A percentile compares a stretch with the other conserved stretches of the same genome.
Conservation (phyloP, 1,140 invertebrate species). For the Lepidurus arcticus region DNA sequence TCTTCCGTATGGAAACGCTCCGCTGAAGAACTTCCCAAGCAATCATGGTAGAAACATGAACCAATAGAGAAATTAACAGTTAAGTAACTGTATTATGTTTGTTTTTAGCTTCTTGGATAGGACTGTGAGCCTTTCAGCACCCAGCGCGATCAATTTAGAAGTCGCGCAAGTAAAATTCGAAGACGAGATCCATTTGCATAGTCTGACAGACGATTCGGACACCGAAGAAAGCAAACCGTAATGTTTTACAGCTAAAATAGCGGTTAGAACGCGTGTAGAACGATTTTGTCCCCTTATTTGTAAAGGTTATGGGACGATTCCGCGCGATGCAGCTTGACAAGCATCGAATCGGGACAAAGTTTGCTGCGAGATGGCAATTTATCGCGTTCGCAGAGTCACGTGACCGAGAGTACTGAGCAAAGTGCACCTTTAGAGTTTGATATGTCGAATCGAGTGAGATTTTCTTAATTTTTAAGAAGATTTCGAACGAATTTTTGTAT, state of each 20-base stretch:
- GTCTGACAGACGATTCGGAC: conserved; percentile 31
- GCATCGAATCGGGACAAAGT: conserved; percentile 27
- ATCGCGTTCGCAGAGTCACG: conserved; percentile 70
- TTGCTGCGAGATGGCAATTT: conserved; percentile 34
- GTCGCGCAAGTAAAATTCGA: conserved; percentile 61
- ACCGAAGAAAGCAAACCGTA: conserved; percentile 24
- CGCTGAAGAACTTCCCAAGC: not conserved
- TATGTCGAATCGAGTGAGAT: conserved; percentile 76
- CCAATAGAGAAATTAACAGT: not conserved
- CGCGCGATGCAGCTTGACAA: conserved; percentile 34
- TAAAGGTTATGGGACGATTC: not conserved
- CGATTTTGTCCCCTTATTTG: not conserved
- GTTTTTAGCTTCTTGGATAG: not conserved
- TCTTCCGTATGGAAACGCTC: not conserved
- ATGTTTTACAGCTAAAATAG: conserved; percentile 2
- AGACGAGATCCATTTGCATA: conserved; percentile 39
- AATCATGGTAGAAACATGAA: not conserved
- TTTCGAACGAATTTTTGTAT: not conserved
- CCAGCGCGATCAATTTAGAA: conserved; percentile 77
- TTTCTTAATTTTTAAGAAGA: not conserved
- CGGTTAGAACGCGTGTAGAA: too few relatives aligned
- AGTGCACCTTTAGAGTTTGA: conserved; percentile 83
- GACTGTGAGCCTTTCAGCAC: conserved; percentile 70
- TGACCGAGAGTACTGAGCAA: conserved; percentile 82
- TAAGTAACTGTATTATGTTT: not conserved